These are phyloP conservation scores for Turritopsis dohrnii DNA, from an alignment of 30 jellyfish, hydroid and myxozoan genomes.

Conservation along the genomic window DNA sequence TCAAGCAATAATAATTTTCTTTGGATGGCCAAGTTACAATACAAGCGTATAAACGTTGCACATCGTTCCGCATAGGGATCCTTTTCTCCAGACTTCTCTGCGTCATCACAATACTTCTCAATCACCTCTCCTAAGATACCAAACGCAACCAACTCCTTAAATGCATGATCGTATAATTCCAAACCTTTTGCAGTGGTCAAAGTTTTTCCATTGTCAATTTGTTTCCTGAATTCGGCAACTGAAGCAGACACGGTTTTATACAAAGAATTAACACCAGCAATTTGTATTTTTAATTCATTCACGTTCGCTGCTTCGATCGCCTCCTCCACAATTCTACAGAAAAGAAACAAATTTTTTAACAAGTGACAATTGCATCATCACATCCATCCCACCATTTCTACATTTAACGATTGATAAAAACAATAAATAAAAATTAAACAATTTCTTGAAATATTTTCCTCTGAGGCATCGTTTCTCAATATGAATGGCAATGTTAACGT, in stretches of 20 bases:
- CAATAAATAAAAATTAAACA: no score
- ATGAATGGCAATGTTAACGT: no score
- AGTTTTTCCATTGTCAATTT: neutral
- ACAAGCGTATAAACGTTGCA: slow-evolving; percentile 1
- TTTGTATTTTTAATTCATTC: neutral
- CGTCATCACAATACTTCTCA: neutral
- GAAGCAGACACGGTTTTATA: neutral
- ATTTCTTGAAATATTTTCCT: no score
- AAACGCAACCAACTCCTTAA: neutral
- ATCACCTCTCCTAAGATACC: neutral
- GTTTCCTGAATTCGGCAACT: neutral
- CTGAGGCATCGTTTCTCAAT: no score
- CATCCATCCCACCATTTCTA: no score
- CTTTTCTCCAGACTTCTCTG: neutral
- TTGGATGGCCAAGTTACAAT: slow-evolving; percentile 7
- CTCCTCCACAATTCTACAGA: neutral
- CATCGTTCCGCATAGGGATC: neutral
- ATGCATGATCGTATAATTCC: neutral
- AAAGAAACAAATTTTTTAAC: neutral
- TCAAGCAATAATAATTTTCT: neutral
- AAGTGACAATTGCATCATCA: no score
- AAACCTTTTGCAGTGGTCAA: neutral
- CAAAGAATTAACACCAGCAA: neutral
- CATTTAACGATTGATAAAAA: no score
- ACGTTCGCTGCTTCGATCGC: neutral